Evolutionary conservation across 1,140 invertebrate genomes (phyloP).

Genomic region (Nymphalis io): DNA sequence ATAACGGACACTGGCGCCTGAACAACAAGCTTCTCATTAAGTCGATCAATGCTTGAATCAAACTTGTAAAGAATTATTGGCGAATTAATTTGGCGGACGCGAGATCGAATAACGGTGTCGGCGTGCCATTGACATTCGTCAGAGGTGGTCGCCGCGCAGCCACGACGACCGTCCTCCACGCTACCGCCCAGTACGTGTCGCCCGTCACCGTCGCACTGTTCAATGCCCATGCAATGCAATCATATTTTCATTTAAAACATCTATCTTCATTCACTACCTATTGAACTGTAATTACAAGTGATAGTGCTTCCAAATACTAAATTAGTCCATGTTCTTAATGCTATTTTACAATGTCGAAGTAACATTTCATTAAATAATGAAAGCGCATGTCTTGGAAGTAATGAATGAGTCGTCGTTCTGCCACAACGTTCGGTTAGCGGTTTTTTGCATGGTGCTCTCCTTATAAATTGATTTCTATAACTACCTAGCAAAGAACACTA

Average conservation of each 20-base stretch:
- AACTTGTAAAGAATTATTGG: constrained; percentile 71
- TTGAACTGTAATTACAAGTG: constrained; percentile 37
- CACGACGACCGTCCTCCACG: constrained; percentile 25
- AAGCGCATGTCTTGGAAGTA: constrained; percentile 61
- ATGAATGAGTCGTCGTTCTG: constrained; percentile 66
- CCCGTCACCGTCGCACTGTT: constrained; percentile 21
- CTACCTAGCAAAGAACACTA: constrained; percentile 54
- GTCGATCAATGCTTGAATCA: constrained; percentile 59
- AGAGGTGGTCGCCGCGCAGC: constrained; percentile 56
- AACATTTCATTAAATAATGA: constrained; percentile 67
- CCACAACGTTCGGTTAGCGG: constrained; percentile 69
- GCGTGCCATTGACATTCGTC: constrained; percentile 79
- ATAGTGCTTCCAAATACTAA: constrained; percentile 41
- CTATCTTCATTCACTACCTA: constrained; percentile 32
- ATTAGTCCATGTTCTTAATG: constrained; percentile 46
- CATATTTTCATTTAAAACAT: constrained; percentile 25
- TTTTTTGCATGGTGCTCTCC: constrained; percentile 68
- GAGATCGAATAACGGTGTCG: constrained; percentile 76
- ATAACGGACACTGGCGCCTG: constrained; percentile 63
- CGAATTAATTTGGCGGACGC: constrained; percentile 76
- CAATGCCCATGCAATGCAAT: constrained; percentile 29
- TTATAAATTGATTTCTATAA: constrained; percentile 73
- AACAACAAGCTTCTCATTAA: constrained; percentile 68
- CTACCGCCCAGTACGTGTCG: constrained; percentile 42
- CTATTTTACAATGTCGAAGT: constrained; percentile 50